phyloP scores from a whole-genome alignment of 2,113 vertebrate species.

The Canis aureus region DNA sequence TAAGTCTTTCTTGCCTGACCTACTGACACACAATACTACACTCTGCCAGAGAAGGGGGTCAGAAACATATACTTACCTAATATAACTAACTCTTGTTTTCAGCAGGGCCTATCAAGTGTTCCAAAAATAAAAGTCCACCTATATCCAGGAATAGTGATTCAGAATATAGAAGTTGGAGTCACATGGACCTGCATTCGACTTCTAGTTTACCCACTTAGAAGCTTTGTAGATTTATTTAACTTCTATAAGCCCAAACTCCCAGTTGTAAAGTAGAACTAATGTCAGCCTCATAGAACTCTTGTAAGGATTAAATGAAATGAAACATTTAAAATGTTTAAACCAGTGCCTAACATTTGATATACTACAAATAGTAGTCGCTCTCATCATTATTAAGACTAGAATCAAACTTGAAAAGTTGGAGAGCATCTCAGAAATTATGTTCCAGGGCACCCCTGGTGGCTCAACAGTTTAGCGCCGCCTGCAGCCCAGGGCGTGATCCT shows the following conservation, averaged over 20 bases:
- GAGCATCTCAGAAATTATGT: conserved; percentile 39
- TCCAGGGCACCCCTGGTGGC: background rate
- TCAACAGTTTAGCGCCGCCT: too few species aligned
- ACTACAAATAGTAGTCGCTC: background rate
- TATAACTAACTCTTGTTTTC: background rate
- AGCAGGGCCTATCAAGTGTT: background rate
- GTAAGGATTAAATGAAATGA: conserved; percentile 31
- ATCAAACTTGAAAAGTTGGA: conserved; percentile 33
- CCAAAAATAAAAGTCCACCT: conserved; percentile 22
- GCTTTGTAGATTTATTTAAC: conserved; percentile 5
- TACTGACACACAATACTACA: background rate
- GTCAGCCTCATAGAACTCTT: background rate
- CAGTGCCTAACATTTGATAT: background rate
- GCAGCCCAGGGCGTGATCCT: too few species aligned
- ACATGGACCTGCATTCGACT: background rate
- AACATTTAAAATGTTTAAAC: conserved; percentile 18
- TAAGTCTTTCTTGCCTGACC: background rate
- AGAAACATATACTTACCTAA: background rate
- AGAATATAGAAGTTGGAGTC: background rate
- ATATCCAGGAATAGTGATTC: background rate
- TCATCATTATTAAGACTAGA: conserved; percentile 40
- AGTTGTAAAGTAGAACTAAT: conserved; percentile 35
- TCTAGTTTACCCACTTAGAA: conserved; percentile 30
- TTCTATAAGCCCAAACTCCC: conserved; percentile 32
- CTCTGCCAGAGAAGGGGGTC: background rate